Conservation (phyloP, 2,888 invertebrate species). For the Drosophila borborema region DNA sequence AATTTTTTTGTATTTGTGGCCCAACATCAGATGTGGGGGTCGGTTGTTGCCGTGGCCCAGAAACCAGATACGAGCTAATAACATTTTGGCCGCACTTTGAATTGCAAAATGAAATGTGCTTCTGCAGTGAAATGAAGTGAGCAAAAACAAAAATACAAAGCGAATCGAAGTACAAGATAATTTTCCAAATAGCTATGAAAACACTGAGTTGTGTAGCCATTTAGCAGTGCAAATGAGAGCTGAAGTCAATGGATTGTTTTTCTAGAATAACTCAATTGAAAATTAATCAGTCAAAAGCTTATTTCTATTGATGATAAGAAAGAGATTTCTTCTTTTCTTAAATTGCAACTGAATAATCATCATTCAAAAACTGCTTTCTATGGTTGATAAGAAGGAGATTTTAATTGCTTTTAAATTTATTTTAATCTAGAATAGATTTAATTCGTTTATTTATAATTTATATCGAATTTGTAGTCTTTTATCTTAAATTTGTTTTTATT, state of each 20-base stretch:
- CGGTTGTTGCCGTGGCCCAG: constrained; percentile 53
- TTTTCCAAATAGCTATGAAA: neutral
- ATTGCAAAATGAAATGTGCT: constrained; percentile 24
- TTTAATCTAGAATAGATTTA: no score
- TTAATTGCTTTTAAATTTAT: no score
- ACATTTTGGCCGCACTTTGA: constrained; percentile 26
- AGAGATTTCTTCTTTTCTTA: neutral
- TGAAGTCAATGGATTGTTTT: neutral
- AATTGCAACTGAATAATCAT: no score
- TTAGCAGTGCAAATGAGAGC: neutral
- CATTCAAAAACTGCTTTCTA: no score
- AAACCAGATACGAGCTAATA: constrained; percentile 43
- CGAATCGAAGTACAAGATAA: neutral
- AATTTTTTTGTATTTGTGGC: constrained; percentile 31
- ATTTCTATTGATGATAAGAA: neutral
- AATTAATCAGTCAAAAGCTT: neutral
- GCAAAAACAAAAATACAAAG: constrained; percentile 11
- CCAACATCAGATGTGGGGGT: constrained; percentile 55
- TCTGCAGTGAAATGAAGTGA: constrained; percentile 27
- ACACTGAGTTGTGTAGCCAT: neutral
- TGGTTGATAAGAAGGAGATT: no score
- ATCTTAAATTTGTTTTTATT: no score
- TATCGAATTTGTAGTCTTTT: no score
- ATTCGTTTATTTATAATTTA: no score
- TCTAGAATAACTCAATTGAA: neutral